Percentiles rank a stretch among this genome's conserved stretches.
These are phyloP conservation scores for Dascillus cervinus DNA, from an alignment of 2,888 invertebrate genomes.

Conservation along the genomic window DNA sequence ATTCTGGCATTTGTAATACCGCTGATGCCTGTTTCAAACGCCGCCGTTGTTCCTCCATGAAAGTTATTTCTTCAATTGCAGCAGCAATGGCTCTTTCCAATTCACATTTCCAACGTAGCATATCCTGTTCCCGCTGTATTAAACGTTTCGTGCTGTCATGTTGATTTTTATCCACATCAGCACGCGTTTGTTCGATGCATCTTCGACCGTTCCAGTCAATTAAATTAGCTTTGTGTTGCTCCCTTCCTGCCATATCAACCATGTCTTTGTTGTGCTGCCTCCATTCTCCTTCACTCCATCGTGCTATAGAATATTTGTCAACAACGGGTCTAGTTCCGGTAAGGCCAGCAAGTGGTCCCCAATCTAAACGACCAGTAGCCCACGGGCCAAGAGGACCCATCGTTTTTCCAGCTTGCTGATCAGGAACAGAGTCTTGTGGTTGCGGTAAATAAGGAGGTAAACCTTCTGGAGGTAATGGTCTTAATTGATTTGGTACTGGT, in stretches of 20 bases:
- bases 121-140: constrained; percentile 57
- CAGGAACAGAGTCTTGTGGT: constrained; percentile 44
- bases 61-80: constrained; percentile 61
- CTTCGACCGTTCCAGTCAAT: constrained; percentile 56
- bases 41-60: constrained; percentile 59
- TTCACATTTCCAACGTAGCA: constrained; percentile 69
- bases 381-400: constrained; percentile 57
- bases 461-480: constrained; percentile 7
- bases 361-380: constrained; percentile 65
- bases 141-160: constrained; percentile 58
- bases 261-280: constrained; percentile 40
- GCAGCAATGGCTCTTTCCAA: constrained; percentile 61
- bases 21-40: constrained; percentile 61
- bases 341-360: constrained; percentile 60
- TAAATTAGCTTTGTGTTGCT: constrained; percentile 34
- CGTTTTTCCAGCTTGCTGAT: constrained; percentile 29
- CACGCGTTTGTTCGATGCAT: constrained; percentile 56
- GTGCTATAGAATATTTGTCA: constrained; percentile 66
- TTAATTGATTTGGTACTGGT: constrained; percentile 12
- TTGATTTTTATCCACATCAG: constrained; percentile 61
- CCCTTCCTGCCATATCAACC: constrained; percentile 30
- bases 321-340: constrained; percentile 69
- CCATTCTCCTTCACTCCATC: constrained; percentile 70
- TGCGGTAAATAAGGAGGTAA: constrained; percentile 52
- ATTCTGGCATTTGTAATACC: constrained; percentile 61